These are phyloP conservation scores for Barypeithes pellucidus DNA, from an alignment of 2,888 invertebrate genomes.

Conservation along the genomic window DNA sequence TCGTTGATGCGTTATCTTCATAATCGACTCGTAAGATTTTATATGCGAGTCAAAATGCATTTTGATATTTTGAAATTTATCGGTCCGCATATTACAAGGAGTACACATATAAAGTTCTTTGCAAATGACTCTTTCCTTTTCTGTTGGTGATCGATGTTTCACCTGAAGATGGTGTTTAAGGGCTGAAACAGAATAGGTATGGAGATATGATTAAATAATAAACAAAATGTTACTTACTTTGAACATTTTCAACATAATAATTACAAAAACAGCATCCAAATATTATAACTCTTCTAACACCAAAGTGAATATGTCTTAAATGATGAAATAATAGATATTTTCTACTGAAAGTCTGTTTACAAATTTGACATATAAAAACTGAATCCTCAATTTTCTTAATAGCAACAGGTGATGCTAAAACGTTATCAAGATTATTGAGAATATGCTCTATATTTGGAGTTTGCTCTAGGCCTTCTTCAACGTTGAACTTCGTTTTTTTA, in stretches of 20 bases:
- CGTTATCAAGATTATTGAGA: neutral
- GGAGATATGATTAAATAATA: neutral
- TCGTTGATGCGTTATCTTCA: neutral
- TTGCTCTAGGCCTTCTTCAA: neutral
- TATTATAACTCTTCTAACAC: neutral
- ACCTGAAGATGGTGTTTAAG: neutral
- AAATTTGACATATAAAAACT: slow-evolving; percentile 1
- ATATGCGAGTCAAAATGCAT: slow-evolving; percentile 4
- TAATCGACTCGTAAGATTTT: neutral
- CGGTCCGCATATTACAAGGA: neutral
- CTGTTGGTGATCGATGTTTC: neutral
- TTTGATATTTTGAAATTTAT: neutral
- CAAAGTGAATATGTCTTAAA: neutral
- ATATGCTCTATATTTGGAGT: neutral
- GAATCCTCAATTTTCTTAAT: no score
- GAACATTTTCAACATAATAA: neutral
- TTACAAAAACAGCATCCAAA: slow-evolving; percentile 1
- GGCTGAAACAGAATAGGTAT: neutral
- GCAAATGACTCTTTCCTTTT: neutral
- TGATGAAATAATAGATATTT: neutral
- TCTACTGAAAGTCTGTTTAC: neutral
- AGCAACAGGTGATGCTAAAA: neutral
- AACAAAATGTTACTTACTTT: neutral
- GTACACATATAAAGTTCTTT: neutral
- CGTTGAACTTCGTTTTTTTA: neutral